Base-by-base conservation (phyloP, 2,888 invertebrate species). In the Lasioglossum malachurum region DNA sequence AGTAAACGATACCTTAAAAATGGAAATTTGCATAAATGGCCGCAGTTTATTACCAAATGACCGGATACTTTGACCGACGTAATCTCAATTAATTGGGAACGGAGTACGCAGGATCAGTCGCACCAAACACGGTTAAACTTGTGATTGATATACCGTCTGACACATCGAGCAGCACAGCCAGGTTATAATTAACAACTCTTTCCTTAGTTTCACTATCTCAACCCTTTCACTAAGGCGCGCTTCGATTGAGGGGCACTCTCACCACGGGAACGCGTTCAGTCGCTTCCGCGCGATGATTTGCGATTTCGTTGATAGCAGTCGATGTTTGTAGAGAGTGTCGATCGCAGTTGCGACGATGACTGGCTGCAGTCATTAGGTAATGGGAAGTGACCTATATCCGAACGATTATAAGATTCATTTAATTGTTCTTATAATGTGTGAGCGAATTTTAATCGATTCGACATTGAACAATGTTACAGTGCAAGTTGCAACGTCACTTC, bases 121-220 rank as follows among this genome's bases (percentile, higher is more conserved):
- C 35, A 35, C 23, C 23, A 60, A 31, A 44, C 44, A 60, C 31
- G 75, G 60, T 12, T 27, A 23, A 44, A 31, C 27, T 44, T 31
- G 41, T 44, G 44, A 44, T 41, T 57, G 38, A 60, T 60, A 57
- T 41, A n/a, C 10, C 35, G 67, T 10, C 67, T 8, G 67, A 67
- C 67, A 69, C 38, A 35, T 69, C 14, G 23, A 19, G 41, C 10
- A 23, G 23, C 12, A 12, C 35, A 31, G 27, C 19, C 38, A 46
- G 38, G 67, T 57, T 41, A 19, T 8, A 75, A 84, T 84, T 75
- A 78, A 76, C 44, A 73, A 49, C 78, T 31, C 38, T 84, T 84
- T 74, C 77, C 84, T 83, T 78, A 74, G 84, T 84, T 84, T 83
- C 84, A 78, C 84, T 69, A 38, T 41, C 46, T 44, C 57, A 60